phyloP scores from a whole-genome alignment of 2,888 invertebrate species.

The Mimumesa dahlbomi region DNA sequence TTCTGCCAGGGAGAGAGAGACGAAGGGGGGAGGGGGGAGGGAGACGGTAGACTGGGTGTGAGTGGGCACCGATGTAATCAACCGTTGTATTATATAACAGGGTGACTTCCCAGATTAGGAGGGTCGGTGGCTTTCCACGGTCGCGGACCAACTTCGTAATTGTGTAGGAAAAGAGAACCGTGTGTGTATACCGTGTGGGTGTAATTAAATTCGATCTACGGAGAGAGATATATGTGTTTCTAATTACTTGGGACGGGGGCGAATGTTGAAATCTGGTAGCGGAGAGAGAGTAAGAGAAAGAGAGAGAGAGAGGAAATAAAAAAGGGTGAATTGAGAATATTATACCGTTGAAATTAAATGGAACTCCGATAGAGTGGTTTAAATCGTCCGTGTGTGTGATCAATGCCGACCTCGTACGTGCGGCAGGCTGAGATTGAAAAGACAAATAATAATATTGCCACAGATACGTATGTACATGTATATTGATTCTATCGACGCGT shows the following conservation, averaged over 20 bases:
- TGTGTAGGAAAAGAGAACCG: conserved; percentile 19
- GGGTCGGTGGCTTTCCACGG: conserved; percentile 48
- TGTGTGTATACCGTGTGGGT: conserved; percentile 6
- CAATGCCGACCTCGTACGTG: too few relatives aligned
- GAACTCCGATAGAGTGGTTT: neutral
- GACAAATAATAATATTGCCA: neutral
- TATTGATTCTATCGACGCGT: neutral
- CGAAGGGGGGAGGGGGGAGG: too few relatives aligned
- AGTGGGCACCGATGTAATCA: conserved; percentile 73
- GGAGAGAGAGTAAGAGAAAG: too few relatives aligned
- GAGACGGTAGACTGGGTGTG: too few relatives aligned
- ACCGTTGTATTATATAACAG: conserved; percentile 76
- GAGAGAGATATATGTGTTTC: neutral
- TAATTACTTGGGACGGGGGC: neutral
- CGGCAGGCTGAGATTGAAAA: neutral
- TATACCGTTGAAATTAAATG: too few relatives aligned
- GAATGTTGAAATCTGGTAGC: too few relatives aligned
- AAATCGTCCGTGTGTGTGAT: too few relatives aligned
- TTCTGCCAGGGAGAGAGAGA: conserved; percentile 63
- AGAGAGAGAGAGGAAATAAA: too few relatives aligned
- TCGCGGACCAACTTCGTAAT: conserved; percentile 16
- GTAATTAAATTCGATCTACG: conserved; percentile 53
- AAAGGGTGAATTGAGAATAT: too few relatives aligned
- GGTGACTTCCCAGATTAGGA: conserved; percentile 72
- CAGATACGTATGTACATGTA: neutral